phyloP scores from a whole-genome alignment of 2,113 vertebrate genomes.

The Apaloderma vittatum region DNA sequence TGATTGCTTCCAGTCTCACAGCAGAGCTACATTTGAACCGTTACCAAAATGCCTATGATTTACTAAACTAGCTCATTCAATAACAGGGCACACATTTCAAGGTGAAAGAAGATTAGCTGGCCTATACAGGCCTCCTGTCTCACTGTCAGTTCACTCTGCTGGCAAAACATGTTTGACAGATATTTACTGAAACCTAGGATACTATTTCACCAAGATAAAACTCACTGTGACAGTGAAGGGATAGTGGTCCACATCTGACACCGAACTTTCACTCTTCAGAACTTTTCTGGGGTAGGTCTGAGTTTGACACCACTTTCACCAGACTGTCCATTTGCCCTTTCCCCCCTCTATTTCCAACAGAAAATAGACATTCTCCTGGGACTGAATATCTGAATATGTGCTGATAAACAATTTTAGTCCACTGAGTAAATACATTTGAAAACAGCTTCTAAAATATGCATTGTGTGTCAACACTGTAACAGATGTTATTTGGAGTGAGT shows the following conservation, averaged over 20 bases:
- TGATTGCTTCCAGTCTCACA: not conserved
- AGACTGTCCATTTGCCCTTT: not conserved
- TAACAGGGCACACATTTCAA: not conserved
- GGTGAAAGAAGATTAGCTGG: not conserved
- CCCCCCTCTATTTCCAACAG: not conserved
- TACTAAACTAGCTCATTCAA: not conserved
- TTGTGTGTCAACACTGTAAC: constrained; percentile 51
- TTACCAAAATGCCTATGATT: not conserved
- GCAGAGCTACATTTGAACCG: not conserved
- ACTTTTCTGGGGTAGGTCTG: not conserved
- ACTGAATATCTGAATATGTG: not conserved
- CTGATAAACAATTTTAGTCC: constrained; percentile 56
- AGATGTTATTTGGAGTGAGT: constrained; percentile 56
- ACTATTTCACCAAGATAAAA: not conserved
- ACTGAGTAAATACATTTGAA: constrained; percentile 54
- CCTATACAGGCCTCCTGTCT: not conserved
- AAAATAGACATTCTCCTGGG: constrained; percentile 32
- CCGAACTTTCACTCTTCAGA: not conserved
- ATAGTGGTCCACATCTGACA: not conserved
- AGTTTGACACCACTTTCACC: not conserved
- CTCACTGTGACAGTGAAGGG: not conserved
- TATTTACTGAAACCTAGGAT: not conserved
- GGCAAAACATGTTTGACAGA: not conserved
- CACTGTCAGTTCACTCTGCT: not conserved
- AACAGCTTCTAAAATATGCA: constrained; percentile 58